Conservation (phyloP, 2,797 vertebrate genomes). For the Zenarchopterus dispar region DNA sequence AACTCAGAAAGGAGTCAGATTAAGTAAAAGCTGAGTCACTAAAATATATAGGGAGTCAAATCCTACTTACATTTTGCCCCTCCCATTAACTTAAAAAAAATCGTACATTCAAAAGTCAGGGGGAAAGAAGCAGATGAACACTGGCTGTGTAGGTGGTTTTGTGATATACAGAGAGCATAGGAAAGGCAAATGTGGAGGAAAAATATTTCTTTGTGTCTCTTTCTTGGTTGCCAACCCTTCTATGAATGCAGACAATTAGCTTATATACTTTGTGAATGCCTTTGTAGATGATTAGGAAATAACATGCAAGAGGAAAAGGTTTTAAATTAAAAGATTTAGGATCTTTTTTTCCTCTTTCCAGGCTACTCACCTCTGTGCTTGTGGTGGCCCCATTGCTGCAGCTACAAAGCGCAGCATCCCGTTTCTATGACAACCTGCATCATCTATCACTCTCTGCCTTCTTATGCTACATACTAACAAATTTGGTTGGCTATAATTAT, state of each 20-base stretch:
- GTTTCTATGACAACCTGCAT: slow-evolving; percentile 82
- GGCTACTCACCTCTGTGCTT: not conserved
- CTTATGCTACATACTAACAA: slow-evolving; percentile 11
- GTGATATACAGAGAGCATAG: slow-evolving; percentile 11
- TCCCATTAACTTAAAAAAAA: slow-evolving; percentile 16
- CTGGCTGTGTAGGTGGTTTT: slow-evolving; percentile 18
- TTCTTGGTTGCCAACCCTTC: not conserved
- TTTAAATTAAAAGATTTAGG: not conserved
- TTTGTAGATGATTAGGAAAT: too few relatives aligned
- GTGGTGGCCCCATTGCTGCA: slow-evolving; percentile 42
- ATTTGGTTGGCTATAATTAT: not conserved
- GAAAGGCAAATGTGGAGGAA: not conserved
- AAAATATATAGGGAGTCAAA: not conserved
- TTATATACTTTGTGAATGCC: not conserved
- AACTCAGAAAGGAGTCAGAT: not conserved
- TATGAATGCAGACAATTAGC: not conserved
- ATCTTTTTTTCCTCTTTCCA: not conserved
- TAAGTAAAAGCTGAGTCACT: slow-evolving; percentile 48
- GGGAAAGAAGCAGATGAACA: slow-evolving; percentile 4
- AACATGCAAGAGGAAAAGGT: too few relatives aligned
- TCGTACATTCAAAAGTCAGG: slow-evolving; percentile 30
- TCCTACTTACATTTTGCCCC: slow-evolving; percentile 15
- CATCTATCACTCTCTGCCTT: slow-evolving; percentile 37
- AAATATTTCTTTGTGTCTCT: slow-evolving; percentile 14
- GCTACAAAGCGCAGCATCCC: slow-evolving; percentile 65